Percentiles rank a stretch among this genome's conserved stretches.
Conservation (phyloP, 1,140 invertebrate species). For the Micrasema longulum region DNA sequence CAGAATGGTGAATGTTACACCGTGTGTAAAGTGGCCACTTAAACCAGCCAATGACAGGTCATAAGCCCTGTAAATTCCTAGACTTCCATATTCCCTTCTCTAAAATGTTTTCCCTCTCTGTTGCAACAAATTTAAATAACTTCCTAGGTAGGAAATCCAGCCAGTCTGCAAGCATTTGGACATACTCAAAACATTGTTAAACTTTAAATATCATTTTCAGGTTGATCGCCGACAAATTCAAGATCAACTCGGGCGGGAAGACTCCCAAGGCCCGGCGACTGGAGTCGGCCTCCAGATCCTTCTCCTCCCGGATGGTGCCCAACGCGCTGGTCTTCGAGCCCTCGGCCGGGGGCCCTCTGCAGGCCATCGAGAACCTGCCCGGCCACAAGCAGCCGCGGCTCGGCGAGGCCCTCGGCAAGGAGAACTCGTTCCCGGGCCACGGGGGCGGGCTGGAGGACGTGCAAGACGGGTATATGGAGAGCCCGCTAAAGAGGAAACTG, state of each 20-base stretch:
- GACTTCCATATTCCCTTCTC: too few species aligned
- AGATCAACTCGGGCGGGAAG: conserved; percentile 47
- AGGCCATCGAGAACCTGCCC: not conserved
- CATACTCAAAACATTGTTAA: too few species aligned
- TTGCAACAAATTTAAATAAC: too few species aligned
- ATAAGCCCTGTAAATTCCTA: too few species aligned
- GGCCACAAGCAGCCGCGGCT: not conserved
- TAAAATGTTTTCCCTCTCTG: too few species aligned
- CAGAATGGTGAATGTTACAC: too few species aligned
- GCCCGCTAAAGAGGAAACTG: not conserved
- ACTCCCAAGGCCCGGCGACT: conserved; percentile 30
- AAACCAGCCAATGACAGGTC: too few species aligned
- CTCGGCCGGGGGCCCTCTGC: too few species aligned
- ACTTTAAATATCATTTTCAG: too few species aligned
- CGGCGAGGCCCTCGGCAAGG: not conserved
- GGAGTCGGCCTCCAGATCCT: conserved; percentile 37
- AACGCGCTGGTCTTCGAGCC: conserved; percentile 26
- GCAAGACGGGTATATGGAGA: not conserved
- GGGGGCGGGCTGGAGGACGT: not conserved
- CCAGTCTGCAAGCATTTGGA: too few species aligned
- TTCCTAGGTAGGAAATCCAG: too few species aligned
- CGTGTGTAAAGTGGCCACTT: too few species aligned
- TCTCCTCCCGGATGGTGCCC: conserved; percentile 40
- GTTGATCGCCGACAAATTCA: conserved; percentile 49
- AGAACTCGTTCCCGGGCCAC: not conserved